Evolutionary conservation across 2,113 vertebrate genomes (phyloP).

Genomic region (Pelvicachromis taeniatus): DNA sequence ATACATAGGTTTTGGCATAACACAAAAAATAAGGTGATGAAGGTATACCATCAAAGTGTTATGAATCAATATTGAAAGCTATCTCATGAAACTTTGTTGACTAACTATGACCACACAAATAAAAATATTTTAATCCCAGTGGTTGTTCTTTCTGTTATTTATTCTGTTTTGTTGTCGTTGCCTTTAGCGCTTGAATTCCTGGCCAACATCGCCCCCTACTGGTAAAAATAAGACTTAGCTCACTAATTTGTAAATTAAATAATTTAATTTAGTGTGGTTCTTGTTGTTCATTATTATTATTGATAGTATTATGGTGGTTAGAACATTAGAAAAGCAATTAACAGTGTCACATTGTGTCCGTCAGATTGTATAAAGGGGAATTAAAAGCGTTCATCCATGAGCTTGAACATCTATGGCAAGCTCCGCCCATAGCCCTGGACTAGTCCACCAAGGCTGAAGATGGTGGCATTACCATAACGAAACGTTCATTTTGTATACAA

Average conservation of each 20-base stretch:
- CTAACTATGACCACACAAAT: neutral
- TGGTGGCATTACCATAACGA: neutral
- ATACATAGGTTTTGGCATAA: neutral
- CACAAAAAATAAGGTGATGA: neutral
- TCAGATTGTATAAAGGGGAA: neutral
- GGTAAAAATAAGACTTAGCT: neutral
- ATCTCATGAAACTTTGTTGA: neutral
- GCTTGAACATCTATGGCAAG: neutral
- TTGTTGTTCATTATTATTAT: neutral
- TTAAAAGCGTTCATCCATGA: neutral
- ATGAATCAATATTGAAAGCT: neutral
- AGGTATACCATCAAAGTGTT: neutral
- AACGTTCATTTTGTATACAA: neutral
- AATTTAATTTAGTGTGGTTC: neutral
- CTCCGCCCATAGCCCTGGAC: constrained; percentile 23
- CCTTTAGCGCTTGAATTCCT: neutral
- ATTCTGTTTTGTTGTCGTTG: neutral
- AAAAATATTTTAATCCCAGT: neutral
- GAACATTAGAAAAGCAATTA: neutral
- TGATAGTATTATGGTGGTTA: neutral
- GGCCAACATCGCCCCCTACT: neutral
- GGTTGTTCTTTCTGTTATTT: neutral
- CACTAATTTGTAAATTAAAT: neutral
- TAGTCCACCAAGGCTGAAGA: neutral
- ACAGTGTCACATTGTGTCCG: neutral